Evolutionary conservation across 2,888 invertebrate genomes (phyloP).

Genomic region (Serrognathus titanus): DNA sequence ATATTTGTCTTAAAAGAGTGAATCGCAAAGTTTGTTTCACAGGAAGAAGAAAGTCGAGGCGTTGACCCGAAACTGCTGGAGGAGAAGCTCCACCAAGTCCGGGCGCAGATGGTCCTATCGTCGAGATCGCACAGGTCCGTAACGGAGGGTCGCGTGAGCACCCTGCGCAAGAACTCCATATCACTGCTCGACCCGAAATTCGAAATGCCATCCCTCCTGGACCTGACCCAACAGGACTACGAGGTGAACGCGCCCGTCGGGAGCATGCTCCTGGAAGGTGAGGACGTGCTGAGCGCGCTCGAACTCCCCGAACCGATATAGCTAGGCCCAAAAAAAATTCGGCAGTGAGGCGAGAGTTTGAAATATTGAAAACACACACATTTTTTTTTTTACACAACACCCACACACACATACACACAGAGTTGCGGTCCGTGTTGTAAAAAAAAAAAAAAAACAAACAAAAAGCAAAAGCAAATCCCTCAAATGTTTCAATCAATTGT

Average conservation of each 20-base stretch:
- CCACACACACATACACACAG: no score
- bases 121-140: neutral
- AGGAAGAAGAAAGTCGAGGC: constrained; percentile 12
- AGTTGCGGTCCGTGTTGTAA: no score
- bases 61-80: constrained; percentile 11
- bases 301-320: constrained; percentile 43
- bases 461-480: no score
- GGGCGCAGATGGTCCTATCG: neutral
- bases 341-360: constrained; percentile 20
- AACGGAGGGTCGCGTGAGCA: constrained; percentile 18
- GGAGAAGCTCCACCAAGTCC: constrained; percentile 7
- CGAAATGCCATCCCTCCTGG: constrained; percentile 47
- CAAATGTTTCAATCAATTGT: no score
- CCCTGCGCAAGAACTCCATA: constrained; percentile 43
- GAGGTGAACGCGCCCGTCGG: constrained; percentile 55
- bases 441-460: no score
- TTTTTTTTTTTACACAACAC: no score
- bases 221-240: constrained; percentile 53
- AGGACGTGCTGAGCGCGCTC: constrained; percentile 51
- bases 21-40: neutral
- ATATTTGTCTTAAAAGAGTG: no score
- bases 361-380: neutral
- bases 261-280: constrained; percentile 48
- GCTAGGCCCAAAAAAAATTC: constrained; percentile 28
- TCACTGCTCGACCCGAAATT: constrained; percentile 48